Base-by-base conservation (phyloP, 2,113 vertebrate species). In the Psilopogon haemacephalus region DNA sequence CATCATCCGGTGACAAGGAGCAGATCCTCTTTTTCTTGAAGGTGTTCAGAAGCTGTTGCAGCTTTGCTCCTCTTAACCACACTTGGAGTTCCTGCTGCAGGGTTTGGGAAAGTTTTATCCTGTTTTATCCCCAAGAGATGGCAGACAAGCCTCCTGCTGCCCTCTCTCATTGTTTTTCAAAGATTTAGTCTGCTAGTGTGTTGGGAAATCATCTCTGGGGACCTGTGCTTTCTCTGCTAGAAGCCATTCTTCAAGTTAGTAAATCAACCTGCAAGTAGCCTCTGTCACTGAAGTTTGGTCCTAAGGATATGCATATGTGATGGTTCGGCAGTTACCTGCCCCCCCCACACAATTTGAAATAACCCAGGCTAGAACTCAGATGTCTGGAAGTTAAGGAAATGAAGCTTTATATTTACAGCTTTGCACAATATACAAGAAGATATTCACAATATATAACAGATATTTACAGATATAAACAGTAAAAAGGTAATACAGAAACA, bases 251-350 rank as follows among this genome's bases (percentile, higher is more conserved):
- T 92, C 74, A 87, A 42, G 67, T 62, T 86, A 38, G 46, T 76
- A 75, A 91, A 93, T 89, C 78, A 86, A 80, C 62, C 74, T 94
- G 71, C 88, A 78, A 80, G 81, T 83, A 81, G 48, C 37, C 70
- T 93, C 59, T 88, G 73, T 50, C 73, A 55, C 65, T 18, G 8
- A 81, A 82, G 55, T 35, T 3, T 32, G 59, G 77, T 46, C 50
- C 50, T 70, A 82, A 54, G 42, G 48, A 44, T 55, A 38, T 8
- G 16, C 6, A 40, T 26, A 20, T 2, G n/a, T n/a, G n/a, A n/a
- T n/a, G n/a, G n/a, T n/a, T n/a, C n/a, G n/a, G n/a, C n/a, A n/a
- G n/a, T n/a, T n/a, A n/a, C n/a, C n/a, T n/a, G n/a, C n/a, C n/a
- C n/a, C n/a, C n/a, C n/a, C n/a, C n/a, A n/a, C n/a, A n/a, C n/a